phyloP scores from a whole-genome alignment of 2,888 invertebrate species.

The Caenorhabditis auriculariae region DNA sequence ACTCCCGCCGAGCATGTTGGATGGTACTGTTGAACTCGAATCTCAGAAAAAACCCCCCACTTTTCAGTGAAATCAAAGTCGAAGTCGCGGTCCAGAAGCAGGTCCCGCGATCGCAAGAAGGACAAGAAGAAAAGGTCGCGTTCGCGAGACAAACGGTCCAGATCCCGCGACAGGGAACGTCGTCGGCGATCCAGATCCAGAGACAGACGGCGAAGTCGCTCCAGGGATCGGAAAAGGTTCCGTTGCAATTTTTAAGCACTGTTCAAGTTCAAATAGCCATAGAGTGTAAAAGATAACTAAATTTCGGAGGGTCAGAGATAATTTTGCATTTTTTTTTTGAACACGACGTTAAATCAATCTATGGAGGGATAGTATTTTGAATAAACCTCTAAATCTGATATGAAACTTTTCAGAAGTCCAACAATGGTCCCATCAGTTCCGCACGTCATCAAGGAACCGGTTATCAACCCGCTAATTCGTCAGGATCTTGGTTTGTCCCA shows the following conservation, averaged over 20 bases:
- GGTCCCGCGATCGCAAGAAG: conserved; percentile 23
- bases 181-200: conserved; percentile 3
- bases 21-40: background rate
- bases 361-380: no score
- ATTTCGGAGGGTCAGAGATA: no score
- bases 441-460: conserved; percentile 24
- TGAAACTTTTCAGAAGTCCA: no score
- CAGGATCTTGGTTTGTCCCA: conserved; percentile 29
- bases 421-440: conserved; percentile 29
- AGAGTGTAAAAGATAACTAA: no score
- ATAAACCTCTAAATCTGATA: no score
- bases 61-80: no score
- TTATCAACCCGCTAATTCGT: conserved; percentile 47
- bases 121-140: conserved; percentile 21
- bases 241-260: background rate
- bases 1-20: background rate
- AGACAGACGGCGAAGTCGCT: conserved; percentile 6
- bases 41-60: background rate
- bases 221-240: conserved; percentile 5
- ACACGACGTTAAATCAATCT: no score
- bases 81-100: background rate
- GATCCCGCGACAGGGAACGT: conserved; percentile 4
- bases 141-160: conserved; percentile 11
- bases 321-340: no score
- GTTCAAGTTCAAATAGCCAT: conserved; percentile 5